Evolutionary conservation across 2,888 invertebrate genomes (phyloP).

Genomic region (Nomada fucata): DNA sequence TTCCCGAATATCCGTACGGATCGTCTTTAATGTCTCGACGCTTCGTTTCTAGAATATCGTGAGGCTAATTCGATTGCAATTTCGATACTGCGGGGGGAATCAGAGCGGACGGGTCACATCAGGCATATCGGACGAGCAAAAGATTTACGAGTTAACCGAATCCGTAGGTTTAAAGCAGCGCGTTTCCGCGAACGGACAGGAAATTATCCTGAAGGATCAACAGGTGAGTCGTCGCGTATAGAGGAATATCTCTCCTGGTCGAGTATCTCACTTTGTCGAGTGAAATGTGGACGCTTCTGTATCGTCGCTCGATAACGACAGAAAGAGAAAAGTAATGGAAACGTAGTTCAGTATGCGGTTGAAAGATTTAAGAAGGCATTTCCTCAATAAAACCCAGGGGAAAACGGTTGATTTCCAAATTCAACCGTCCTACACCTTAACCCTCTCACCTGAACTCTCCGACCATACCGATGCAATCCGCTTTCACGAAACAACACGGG

Average conservation of each 20-base stretch:
- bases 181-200: slow-evolving; percentile 32
- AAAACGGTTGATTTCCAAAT: too few relatives aligned
- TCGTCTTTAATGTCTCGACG: neutral
- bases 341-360: neutral
- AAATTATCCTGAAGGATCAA: slow-evolving; percentile 45
- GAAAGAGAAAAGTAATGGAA: neutral
- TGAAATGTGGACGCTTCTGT: slow-evolving; percentile 1
- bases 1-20: neutral
- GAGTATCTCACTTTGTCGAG: too few relatives aligned
- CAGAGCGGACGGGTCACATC: neutral
- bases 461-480: too few relatives aligned
- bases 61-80: neutral
- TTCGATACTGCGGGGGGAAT: neutral
- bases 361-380: neutral
- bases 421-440: neutral
- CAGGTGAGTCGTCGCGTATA: slow-evolving; percentile 50
- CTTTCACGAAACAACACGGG: neutral
- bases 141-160: slow-evolving; percentile 8
- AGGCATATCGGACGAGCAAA: neutral
- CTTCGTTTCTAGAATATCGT: neutral
- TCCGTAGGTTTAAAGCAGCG: neutral
- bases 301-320: neutral
- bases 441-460: neutral
- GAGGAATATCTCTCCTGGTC: neutral
- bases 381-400: too few relatives aligned